Evolutionary conservation across 2,797 vertebrate species (phyloP), one percentile per base, ranked within the genome.

Genomic region (Falco peregrinus): DNA sequence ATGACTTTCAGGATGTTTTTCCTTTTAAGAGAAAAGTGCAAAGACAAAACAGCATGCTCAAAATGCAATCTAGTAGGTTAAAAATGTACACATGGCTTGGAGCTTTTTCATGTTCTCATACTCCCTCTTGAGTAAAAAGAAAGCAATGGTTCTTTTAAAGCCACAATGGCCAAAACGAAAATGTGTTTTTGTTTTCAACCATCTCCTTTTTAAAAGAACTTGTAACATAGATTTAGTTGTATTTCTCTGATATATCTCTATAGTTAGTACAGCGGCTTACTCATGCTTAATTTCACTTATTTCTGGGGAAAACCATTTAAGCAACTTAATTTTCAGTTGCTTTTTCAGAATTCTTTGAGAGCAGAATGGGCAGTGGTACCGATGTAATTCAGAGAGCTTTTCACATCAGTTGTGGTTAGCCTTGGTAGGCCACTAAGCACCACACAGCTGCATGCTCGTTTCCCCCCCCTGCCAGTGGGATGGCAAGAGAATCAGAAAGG

Each of bases 71-170:
- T 48, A 53, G 41, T 59, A 57, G 12, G 14, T 18, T 95, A 84
- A 64, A 92, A 87, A 29, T 11, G 5, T 69, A 25, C 43, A 29
- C 12, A 0, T 63, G 56, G 41, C 60, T 87, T 83, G 18, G n/a
- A 95, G 78, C 41, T 82, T 3, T 94, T 89, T 82, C 16, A 5
- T 71, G 64, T 89, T 89, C 87, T 95, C 0, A 0, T 75, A 70
- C 87, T 96, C 75, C 75, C 75, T 92, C 89, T 90, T 83, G 71
- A 80, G 68, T 89, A 63, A 80, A 87, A 90, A 39, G 43, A 60
- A 91, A 87, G 79, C 33, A 75, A 3, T 68, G 13, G 17, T 61
- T 86, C 13, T 80, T 93, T 77, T 79, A 25, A 74, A 82, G 60
- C 39, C 12, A 35, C 2, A 8, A 8, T 37, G 24, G 35, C 26